Percentiles rank a stretch among this genome's conserved stretches.
Evolutionary conservation across 2,888 invertebrate species (phyloP).

Genomic region (Diplazon laetatorius): DNA sequence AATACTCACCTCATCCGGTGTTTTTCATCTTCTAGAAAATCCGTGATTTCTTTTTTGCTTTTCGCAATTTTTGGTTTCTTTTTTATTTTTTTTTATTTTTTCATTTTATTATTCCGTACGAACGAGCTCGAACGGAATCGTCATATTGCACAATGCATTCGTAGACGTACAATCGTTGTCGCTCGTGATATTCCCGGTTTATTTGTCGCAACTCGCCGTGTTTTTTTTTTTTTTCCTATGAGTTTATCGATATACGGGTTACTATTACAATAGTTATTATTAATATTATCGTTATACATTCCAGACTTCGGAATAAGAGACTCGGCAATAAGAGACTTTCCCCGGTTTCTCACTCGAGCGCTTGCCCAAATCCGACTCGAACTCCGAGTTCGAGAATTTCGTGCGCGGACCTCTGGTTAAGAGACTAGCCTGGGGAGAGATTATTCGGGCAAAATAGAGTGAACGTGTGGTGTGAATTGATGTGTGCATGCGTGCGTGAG

Average conservation of each 20-base stretch:
- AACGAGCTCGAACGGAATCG: constrained; percentile 2
- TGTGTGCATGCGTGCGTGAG: too few species aligned
- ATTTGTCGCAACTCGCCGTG: too few species aligned
- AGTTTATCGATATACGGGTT: constrained; percentile 6
- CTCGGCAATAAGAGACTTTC: too few species aligned
- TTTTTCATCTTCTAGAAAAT: constrained; percentile 13
- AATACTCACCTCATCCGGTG: constrained; percentile 20
- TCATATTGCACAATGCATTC: constrained; percentile 30
- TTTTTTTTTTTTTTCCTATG: not conserved
- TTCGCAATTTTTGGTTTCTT: constrained; percentile 4
- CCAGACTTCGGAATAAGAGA: too few species aligned
- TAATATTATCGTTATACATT: too few species aligned
- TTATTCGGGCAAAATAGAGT: too few species aligned
- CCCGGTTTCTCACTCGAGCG: too few species aligned
- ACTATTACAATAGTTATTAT: not conserved
- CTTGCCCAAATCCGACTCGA: too few species aligned
- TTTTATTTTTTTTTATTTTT: constrained; percentile 1
- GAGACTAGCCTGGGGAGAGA: too few species aligned
- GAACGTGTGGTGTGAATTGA: too few species aligned
- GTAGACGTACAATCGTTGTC: constrained; percentile 4
- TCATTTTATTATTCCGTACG: constrained; percentile 3
- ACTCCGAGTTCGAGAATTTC: too few species aligned
- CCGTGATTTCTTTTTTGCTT: constrained; percentile 2
- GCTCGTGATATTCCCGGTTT: constrained; percentile 4
- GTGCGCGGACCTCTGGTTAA: too few species aligned